Evolutionary conservation across 2,113 vertebrate genomes (phyloP).

Genomic region (Podocnemis expansa): DNA sequence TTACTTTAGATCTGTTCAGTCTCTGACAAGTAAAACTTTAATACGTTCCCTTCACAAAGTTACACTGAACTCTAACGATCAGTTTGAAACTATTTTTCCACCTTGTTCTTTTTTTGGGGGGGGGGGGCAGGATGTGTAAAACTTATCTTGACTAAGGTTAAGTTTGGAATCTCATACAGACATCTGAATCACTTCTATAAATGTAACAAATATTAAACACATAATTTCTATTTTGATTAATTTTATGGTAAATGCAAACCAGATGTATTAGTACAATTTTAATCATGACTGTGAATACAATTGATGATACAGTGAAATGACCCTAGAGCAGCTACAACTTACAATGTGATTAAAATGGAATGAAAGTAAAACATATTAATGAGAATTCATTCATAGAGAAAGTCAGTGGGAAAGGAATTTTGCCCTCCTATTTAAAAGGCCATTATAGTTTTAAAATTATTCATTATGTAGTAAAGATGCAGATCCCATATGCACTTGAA

Average conservation of each 20-base stretch:
- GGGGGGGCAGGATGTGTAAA: neutral
- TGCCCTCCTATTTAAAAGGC: neutral
- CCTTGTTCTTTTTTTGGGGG: neutral
- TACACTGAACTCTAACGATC: slow-evolving; percentile 14
- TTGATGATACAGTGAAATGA: neutral
- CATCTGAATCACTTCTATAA: neutral
- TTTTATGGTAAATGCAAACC: neutral
- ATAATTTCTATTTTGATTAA: neutral
- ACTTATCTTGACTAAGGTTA: neutral
- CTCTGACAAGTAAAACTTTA: neutral
- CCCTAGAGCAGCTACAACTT: neutral
- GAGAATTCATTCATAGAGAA: neutral
- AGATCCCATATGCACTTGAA: neutral
- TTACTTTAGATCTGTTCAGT: neutral
- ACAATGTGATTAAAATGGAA: slow-evolving; percentile 28
- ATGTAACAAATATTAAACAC: slow-evolving; percentile 7
- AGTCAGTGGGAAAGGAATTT: neutral
- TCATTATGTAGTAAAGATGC: neutral
- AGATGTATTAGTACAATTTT: neutral
- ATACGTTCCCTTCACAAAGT: neutral
- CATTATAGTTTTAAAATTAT: neutral
- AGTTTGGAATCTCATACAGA: neutral
- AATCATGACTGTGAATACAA: neutral
- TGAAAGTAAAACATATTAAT: neutral
- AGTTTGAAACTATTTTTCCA: neutral